A percentile compares a stretch with the other conserved stretches of the same genome.
phyloP scores from a whole-genome alignment of 1,140 invertebrate genomes.

The Patella vulgata region DNA sequence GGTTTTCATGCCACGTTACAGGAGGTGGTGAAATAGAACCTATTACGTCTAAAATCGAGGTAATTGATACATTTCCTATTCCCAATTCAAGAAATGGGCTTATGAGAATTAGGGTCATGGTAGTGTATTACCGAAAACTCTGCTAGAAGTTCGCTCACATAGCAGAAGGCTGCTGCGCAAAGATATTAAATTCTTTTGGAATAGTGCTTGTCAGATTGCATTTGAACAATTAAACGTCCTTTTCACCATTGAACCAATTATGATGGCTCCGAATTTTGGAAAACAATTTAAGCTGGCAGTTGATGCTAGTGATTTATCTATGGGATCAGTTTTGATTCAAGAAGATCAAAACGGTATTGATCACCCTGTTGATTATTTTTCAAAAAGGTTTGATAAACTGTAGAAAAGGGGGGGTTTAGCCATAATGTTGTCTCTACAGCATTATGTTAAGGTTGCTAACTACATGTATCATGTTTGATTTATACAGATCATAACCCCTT shows the following conservation, averaged over 20 bases:
- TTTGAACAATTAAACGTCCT: not conserved
- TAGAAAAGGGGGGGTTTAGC: slow-evolving; percentile 15
- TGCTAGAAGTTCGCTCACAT: slow-evolving; percentile 1
- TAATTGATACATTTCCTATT: slow-evolving; percentile 11
- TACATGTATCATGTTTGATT: not conserved
- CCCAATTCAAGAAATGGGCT: not conserved
- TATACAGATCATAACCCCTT: slow-evolving; percentile 16
- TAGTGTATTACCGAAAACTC: slow-evolving; percentile 1
- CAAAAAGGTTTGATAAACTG: slow-evolving; percentile 8
- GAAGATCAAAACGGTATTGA: not conserved
- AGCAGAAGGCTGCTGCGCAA: not conserved
- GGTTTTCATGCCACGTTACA: slow-evolving; percentile 24
- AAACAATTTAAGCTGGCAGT: slow-evolving; percentile 5
- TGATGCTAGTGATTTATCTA: slow-evolving; percentile 7
- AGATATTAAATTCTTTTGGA: no score
- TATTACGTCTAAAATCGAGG: slow-evolving; percentile 22
- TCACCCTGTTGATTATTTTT: slow-evolving; percentile 17
- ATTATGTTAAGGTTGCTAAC: slow-evolving; percentile 5
- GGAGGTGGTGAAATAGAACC: slow-evolving; percentile 24
- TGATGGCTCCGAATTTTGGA: not conserved
- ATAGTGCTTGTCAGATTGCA: not conserved
- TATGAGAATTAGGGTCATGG: not conserved
- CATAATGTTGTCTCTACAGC: slow-evolving; percentile 1
- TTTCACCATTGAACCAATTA: not conserved
- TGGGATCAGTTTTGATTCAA: slow-evolving; percentile 8